phyloP scores from a whole-genome alignment of 2,113 vertebrate species.

The Festucalex cinctus region DNA sequence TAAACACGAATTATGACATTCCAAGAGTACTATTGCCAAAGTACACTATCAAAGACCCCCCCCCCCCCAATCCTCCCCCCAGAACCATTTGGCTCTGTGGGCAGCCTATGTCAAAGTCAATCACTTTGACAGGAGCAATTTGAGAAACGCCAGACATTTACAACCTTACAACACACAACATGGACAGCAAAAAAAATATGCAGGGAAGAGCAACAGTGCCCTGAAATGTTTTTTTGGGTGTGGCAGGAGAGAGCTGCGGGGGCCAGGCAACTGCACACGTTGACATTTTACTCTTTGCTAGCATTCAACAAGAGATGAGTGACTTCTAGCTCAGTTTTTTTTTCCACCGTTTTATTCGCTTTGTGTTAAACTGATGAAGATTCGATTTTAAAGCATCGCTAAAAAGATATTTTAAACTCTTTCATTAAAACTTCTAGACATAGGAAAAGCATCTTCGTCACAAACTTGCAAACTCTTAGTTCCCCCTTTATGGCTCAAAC shows the following conservation, averaged over 20 bases:
- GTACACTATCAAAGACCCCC: background rate
- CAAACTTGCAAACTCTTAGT: constrained; percentile 42
- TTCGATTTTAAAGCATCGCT: background rate
- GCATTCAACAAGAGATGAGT: constrained; percentile 18
- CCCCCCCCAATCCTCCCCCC: background rate
- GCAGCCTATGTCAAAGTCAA: constrained; percentile 24
- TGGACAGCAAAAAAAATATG: constrained; percentile 14
- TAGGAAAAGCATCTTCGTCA: constrained; percentile 36
- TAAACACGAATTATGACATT: background rate
- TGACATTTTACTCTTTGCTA: constrained; percentile 39
- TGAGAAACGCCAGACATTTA: constrained; percentile 36
- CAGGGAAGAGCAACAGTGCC: constrained; percentile 12
- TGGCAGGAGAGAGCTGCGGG: constrained; percentile 54
- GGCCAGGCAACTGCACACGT: constrained; percentile 30
- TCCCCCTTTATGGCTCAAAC: constrained; percentile 63
- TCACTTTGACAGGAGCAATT: constrained; percentile 43
- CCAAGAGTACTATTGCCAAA: background rate
- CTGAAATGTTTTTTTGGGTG: constrained; percentile 62
- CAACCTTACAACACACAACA: constrained; percentile 11
- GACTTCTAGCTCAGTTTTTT: background rate
- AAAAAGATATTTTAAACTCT: background rate
- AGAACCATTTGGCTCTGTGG: constrained; percentile 7
- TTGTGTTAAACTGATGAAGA: background rate
- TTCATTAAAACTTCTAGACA: constrained; percentile 1
- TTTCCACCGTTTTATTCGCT: background rate